These are phyloP conservation scores for Crocodylus rhombifer DNA, from an alignment of 2,797 vertebrate genomes.

Conservation along the genomic window DNA sequence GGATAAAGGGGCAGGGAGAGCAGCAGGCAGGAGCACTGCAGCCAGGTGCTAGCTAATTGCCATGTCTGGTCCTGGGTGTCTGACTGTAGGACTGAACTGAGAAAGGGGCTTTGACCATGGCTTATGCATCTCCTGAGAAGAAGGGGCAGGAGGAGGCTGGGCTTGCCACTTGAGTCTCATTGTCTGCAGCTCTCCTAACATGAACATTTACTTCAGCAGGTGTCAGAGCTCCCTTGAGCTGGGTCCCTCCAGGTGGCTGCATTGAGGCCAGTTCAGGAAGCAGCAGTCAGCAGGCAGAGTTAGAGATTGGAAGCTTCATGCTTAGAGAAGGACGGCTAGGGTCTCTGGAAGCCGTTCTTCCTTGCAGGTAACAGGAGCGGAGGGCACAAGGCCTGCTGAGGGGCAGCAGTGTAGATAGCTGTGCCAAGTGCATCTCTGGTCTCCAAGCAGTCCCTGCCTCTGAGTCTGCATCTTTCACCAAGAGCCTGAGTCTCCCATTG, in stretches of 20 bases:
- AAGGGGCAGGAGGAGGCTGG: background rate
- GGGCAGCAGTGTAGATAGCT: background rate
- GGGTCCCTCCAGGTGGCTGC: slow-evolving; percentile 22
- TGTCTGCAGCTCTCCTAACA: slow-evolving; percentile 33
- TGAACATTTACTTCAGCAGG: slow-evolving; percentile 53
- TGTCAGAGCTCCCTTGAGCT: slow-evolving; percentile 40
- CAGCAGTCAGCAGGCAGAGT: slow-evolving; percentile 53
- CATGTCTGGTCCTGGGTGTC: background rate
- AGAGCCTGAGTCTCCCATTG: background rate
- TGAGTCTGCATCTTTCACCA: background rate
- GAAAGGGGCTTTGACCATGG: background rate
- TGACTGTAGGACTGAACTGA: background rate
- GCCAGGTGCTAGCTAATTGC: background rate
- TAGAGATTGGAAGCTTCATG: slow-evolving; percentile 52
- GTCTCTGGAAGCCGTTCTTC: slow-evolving; percentile 7
- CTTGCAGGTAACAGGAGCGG: slow-evolving; percentile 56
- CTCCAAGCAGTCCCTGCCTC: too few species aligned
- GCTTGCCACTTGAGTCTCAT: background rate
- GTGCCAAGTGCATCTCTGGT: background rate
- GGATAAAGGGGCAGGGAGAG: background rate
- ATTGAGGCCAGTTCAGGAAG: slow-evolving; percentile 46
- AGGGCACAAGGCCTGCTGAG: slow-evolving; percentile 13
- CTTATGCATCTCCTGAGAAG: background rate
- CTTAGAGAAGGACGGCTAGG: slow-evolving; percentile 61
- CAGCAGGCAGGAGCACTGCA: background rate